Evolutionary conservation across 2,888 invertebrate genomes (phyloP).

Genomic region (Oscheius sp.): DNA sequence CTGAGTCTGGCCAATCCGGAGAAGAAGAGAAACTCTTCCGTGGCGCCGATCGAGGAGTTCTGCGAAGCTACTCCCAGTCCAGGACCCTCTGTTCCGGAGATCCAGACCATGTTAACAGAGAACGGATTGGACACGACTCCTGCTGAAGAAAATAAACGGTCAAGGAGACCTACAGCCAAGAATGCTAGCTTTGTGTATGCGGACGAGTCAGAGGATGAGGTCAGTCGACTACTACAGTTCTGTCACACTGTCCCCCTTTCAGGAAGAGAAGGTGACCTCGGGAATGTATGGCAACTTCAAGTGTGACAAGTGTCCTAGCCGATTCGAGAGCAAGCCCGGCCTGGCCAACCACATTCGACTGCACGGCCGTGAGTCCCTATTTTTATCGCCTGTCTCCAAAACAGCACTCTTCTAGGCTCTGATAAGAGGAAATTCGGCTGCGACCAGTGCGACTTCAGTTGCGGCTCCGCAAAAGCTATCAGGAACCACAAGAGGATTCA

Average conservation of each 20-base stretch:
- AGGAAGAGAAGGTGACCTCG: slow-evolving; percentile 20
- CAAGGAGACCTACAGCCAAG: slow-evolving; percentile 18
- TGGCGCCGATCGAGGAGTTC: background rate
- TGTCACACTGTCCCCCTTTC: background rate
- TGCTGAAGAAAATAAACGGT: slow-evolving; percentile 18
- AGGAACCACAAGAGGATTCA: slow-evolving; percentile 43
- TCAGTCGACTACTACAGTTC: background rate
- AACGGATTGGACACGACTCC: background rate
- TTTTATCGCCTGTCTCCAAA: background rate
- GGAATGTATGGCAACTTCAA: slow-evolving; percentile 26
- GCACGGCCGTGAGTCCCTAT: slow-evolving; percentile 38
- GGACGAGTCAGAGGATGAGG: slow-evolving; percentile 38
- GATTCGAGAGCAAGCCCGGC: slow-evolving; percentile 45
- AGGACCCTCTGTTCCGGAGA: background rate
- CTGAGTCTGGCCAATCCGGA: slow-evolving; percentile 35
- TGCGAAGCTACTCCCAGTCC: slow-evolving; percentile 8
- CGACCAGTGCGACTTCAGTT: slow-evolving; percentile 52
- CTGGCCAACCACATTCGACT: slow-evolving; percentile 49
- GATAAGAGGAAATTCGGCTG: slow-evolving; percentile 43
- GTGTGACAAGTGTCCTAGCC: slow-evolving; percentile 46
- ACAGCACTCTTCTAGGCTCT: slow-evolving; percentile 14
- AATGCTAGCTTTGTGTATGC: slow-evolving; percentile 32
- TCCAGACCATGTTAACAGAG: background rate
- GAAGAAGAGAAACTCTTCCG: background rate
- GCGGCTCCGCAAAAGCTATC: slow-evolving; percentile 45